These are phyloP conservation scores for Dolichomitus sp. DNA, from an alignment of 2,888 invertebrate species.

Conservation along the genomic window DNA sequence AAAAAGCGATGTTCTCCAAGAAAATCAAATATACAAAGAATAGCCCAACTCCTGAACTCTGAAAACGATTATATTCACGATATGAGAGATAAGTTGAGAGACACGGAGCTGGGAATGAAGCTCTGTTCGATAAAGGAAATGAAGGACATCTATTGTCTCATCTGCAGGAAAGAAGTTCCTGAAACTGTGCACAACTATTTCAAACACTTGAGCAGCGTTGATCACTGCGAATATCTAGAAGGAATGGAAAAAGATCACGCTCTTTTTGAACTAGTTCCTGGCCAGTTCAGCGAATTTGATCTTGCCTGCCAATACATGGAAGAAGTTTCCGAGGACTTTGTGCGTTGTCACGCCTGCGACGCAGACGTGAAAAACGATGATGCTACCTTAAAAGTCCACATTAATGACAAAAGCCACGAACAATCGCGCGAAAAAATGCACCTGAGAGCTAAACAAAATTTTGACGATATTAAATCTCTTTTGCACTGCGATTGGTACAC, in stretches of 20 bases:
- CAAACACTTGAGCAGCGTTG: conserved; percentile 71
- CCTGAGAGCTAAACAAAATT: neutral
- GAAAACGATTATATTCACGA: conserved; percentile 39
- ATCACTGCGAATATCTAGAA: conserved; percentile 69
- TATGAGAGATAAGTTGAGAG: conserved; percentile 13
- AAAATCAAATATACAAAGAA: neutral
- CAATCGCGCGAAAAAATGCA: neutral
- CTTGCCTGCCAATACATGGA: conserved; percentile 69
- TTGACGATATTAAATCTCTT: neutral
- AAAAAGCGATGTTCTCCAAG: neutral
- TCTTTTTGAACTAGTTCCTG: conserved; percentile 58
- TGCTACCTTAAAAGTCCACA: conserved; percentile 14
- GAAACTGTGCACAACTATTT: conserved; percentile 67
- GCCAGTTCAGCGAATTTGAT: conserved; percentile 71
- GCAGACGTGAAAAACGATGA: conserved; percentile 59
- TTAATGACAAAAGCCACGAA: conserved; percentile 14
- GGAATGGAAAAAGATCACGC: conserved; percentile 64
- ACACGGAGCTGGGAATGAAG: conserved; percentile 25
- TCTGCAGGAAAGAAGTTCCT: conserved; percentile 68
- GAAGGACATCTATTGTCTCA: conserved; percentile 67
- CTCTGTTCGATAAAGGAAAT: conserved; percentile 12
- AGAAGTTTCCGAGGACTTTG: conserved; percentile 61
- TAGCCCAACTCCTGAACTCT: neutral
- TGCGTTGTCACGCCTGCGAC: conserved; percentile 71
- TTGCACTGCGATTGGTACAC: conserved; percentile 62